Base-by-base conservation (phyloP, 1,140 invertebrate species). In the Pectinophora gossypiella region DNA sequence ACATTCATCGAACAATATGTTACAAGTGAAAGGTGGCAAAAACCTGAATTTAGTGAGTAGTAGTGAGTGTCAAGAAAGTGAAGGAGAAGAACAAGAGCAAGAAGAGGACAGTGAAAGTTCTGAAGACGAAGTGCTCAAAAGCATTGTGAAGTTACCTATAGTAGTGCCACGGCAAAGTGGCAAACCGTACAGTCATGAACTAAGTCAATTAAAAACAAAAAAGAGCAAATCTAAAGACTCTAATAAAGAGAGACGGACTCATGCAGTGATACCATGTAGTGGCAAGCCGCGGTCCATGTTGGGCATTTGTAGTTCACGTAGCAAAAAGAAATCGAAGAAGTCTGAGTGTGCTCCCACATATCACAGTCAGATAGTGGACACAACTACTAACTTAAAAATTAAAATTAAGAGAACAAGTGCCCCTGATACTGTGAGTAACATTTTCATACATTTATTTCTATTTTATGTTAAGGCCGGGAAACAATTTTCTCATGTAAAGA, bases 131-230 rank as follows among this genome's bases (percentile, higher is more conserved):
- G 70, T 81, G 72, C 72, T 84, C 56, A 67, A 75, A 57, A 69
- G 46, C 68, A 85, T 72, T 79, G 72, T 82, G 61, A 87, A 85
- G 78, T 84, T 87, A 85, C 82, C 82, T 51, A 65, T 79, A 72
- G 73, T 76, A 59, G 58, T 80, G 59, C 66, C 64, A 46, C 63
- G 77, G 46, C 79, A 80, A 56, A 84, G 83, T 82, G 86, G 86
- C 50, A 88, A 88, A 78, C 86, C 86, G 18, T 87, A 81, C 74
- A 87, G 85, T 74, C 86, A 88, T 82, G 76, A 86, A 85, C 83
- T 88, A 78, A 87, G 87, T 82, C 87, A 86, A 87, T 82, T 87
- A 85, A 84, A 83, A 64, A 72, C 73, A 59, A 82, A 79, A 78
- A 84, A 81, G 59, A 80, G 66, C 63, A 84, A 81, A 80, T 58